Percentiles rank a stretch among this genome's conserved stretches.
Evolutionary conservation across 2,113 vertebrate species (phyloP).

Genomic region (Zosterops borbonicus): DNA sequence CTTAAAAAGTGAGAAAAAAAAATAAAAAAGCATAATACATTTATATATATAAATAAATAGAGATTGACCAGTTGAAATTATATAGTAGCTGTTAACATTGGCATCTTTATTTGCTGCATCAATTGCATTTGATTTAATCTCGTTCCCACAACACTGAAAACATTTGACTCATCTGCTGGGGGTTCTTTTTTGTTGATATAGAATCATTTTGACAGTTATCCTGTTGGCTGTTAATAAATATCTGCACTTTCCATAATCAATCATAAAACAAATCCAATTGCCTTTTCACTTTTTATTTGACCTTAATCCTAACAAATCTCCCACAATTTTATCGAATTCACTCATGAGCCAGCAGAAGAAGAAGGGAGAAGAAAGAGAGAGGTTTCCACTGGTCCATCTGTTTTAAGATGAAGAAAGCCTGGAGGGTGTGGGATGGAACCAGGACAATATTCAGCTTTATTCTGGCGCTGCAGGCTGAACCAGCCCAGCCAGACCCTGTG

Average conservation of each 20-base stretch:
- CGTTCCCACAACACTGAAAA: not conserved
- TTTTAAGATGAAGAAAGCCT: not conserved
- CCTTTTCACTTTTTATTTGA: slow-evolving; percentile 56
- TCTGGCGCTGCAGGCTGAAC: not conserved
- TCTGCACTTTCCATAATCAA: slow-evolving; percentile 56
- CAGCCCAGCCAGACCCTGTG: not conserved
- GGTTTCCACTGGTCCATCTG: not conserved
- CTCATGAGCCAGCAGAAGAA: not conserved
- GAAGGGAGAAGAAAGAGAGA: not conserved
- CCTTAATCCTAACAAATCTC: slow-evolving; percentile 62
- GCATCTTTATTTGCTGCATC: slow-evolving; percentile 56
- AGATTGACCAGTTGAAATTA: slow-evolving; percentile 52
- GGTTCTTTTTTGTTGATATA: not conserved
- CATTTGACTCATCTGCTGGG: slow-evolving; percentile 47
- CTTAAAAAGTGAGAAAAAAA: not conserved
- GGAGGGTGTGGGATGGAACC: not conserved
- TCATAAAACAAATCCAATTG: slow-evolving; percentile 57
- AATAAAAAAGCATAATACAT: not conserved
- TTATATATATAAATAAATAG: not conserved
- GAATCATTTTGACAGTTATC: slow-evolving; percentile 60
- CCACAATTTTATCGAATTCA: slow-evolving; percentile 25
- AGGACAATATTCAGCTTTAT: not conserved
- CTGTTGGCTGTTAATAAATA: slow-evolving; percentile 64
- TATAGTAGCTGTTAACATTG: slow-evolving; percentile 44
- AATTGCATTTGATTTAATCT: slow-evolving; percentile 56